Base-by-base conservation (phyloP, 92 coral and sea anemone species). In the Bergia sp. region DNA sequence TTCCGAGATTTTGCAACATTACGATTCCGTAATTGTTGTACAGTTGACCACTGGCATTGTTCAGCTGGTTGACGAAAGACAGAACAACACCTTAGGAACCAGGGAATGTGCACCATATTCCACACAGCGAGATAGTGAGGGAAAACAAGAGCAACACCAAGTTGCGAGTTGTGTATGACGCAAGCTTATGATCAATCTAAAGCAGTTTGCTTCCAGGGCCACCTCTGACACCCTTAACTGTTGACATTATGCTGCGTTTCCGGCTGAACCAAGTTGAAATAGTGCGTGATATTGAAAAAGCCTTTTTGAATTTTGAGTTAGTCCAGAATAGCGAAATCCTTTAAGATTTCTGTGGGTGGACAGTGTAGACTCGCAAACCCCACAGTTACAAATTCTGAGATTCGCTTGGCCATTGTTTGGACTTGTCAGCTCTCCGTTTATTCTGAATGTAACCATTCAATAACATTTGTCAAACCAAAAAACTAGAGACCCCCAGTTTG, bases 111-210 rank as follows among this genome's bases (percentile, higher is more conserved):
- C 90, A 86, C 75, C 77, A 77, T 81, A 42, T 77, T 20, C 83
- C 90, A 55, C 90, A 88, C 85, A 88, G 86, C 39, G 90, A 88
- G 79, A 86, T 88, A 47, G 89, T 86, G 76, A 44, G 82, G 23
- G 86, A 82, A 58, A 76, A 82, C 40, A 82, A 82, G 66, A 81
- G 69, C 4, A 81, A 72, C 37, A 81, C 86, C 5, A 58, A 58
- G 13, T 20, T 80, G 67, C 10, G 66, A 66, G 85, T 80, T 44
- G 66, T 80, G 41, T 80, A 80, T 20, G 66, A 80, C 18, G 85
- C 85, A 8, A 80, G 85, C 37, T 80, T 21, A 40, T 44, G 45
- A 39, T 58, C 7, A 80, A 0, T 44, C 49, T 81, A 36, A 81
- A 81, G 4, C 41, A 12, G 86, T 81, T 40, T 81, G 65, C 72